Conservation (phyloP, 2,113 vertebrate species). For the Coracopsis vasa region DNA sequence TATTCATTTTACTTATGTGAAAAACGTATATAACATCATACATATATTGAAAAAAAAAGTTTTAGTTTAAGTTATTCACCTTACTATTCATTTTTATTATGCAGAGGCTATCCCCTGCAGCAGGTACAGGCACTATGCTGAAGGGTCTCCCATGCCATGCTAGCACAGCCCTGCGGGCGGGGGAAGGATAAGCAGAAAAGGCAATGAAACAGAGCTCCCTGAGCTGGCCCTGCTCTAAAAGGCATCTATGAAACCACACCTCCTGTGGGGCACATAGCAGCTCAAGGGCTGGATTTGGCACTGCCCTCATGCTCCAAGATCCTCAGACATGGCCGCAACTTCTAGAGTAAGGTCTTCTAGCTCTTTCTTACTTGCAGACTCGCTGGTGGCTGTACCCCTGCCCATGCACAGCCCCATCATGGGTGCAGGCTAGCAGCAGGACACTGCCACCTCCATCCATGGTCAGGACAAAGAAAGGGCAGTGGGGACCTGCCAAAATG, state of each 20-base stretch:
- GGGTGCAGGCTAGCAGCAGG: not conserved
- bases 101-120: not conserved
- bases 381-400: accelerated
- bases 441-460: not conserved
- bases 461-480: not conserved
- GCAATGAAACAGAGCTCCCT: not conserved
- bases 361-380: not conserved
- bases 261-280: not conserved
- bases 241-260: not conserved
- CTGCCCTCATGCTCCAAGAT: not conserved
- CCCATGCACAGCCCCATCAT: accelerated
- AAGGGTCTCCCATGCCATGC: accelerated
- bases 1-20: not conserved
- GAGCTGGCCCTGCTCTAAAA: accelerated
- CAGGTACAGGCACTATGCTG: not conserved
- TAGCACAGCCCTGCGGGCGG: accelerated
- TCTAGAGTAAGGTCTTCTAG: not conserved
- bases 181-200: not conserved
- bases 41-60: not conserved
- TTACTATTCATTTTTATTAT: not conserved
- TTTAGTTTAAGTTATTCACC: not conserved
- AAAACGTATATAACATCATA: accelerated
- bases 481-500: not conserved
- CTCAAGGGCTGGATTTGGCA: not conserved
- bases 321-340: accelerated